Base-by-base conservation (phyloP, 2,113 vertebrate species). In the Cephalopterus ornatus region DNA sequence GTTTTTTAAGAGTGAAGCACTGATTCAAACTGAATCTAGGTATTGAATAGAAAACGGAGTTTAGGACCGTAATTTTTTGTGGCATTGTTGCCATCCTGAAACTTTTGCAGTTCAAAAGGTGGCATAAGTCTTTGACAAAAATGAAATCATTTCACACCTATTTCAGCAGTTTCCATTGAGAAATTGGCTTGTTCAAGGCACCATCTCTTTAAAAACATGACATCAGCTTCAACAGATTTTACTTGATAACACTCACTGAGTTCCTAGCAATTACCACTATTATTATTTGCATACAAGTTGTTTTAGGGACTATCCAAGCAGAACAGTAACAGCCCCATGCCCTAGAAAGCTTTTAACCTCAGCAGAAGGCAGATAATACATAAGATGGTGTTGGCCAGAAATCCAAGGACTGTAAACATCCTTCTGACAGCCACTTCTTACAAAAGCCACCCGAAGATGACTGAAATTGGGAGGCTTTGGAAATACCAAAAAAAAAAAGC, bases 101-200 rank as follows among this genome's bases (percentile, higher is more conserved):
- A 93, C 96, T 94, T 86, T 37, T 0, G 0, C 32, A 84, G 63
- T 84, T 96, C 92, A 95, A 74, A 93, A 96, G 88, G 85, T 63
- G 42, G 72, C 85, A 72, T 35, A 71, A 92, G 8, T 26, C 42
- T 90, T 92, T 50, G 49, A 84, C 72, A 93, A 92, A 93, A 93
- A 91, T 62, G 50, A 95, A 92, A 89, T 89, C 0, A 5, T 84
- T 92, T 94, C 63, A 93, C 88, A 87, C 92, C 78, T 95, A 87
- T 93, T 97, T 96, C 93, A 96, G 95, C 83, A 96, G 83, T 96
- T 97, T 96, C 96, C 92, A 92, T 59, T 82, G 41, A 93, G 65
- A 82, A 50, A 79, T 24, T 41, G 76, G 32, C 49, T 85, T 47
- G 32, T 65, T 90, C 22, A 78, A 74, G 58, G 53, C 46, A 76